Conservation (phyloP, 2,888 invertebrate species). For the Pheosia gnoma region DNA sequence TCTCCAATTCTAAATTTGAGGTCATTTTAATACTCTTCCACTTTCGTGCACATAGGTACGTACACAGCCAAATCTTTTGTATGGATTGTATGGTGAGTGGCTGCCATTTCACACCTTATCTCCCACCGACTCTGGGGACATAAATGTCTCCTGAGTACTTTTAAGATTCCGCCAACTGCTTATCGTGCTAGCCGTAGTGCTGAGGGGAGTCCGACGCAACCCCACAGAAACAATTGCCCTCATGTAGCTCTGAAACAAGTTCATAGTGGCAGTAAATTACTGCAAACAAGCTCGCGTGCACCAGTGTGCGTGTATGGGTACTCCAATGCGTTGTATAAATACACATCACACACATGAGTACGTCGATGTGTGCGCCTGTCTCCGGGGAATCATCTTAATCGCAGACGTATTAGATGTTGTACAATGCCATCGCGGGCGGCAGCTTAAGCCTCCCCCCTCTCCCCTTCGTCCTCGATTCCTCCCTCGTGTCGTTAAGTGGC, state of each 20-base stretch:
- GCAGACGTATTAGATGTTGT: constrained; percentile 8
- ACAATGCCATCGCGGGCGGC: background rate
- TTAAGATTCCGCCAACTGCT: constrained; percentile 3
- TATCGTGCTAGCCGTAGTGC: background rate
- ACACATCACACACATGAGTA: background rate
- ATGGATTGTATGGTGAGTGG: background rate
- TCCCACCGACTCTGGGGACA: constrained; percentile 1
- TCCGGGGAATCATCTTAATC: constrained; percentile 8
- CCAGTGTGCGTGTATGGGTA: constrained; percentile 1
- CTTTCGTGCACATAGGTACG: background rate
- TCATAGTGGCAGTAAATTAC: constrained; percentile 4
- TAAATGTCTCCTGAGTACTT: constrained; percentile 2
- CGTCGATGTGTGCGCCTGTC: constrained; percentile 1
- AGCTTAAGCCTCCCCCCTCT: background rate
- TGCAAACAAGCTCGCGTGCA: background rate
- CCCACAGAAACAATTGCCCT: constrained; percentile 5
- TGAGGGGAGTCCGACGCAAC: background rate
- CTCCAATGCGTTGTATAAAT: background rate
- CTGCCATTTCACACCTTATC: constrained; percentile 2
- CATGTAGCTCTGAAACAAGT: background rate
- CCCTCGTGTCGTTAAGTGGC: constrained; percentile 25
- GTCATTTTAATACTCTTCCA: background rate
- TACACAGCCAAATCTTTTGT: background rate
- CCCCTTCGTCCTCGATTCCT: background rate
- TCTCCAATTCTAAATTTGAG: too few relatives aligned